Evolutionary conservation across 2,888 invertebrate genomes (phyloP), one percentile per base, ranked within the genome.

Genomic region (Drosophila leonis): DNA sequence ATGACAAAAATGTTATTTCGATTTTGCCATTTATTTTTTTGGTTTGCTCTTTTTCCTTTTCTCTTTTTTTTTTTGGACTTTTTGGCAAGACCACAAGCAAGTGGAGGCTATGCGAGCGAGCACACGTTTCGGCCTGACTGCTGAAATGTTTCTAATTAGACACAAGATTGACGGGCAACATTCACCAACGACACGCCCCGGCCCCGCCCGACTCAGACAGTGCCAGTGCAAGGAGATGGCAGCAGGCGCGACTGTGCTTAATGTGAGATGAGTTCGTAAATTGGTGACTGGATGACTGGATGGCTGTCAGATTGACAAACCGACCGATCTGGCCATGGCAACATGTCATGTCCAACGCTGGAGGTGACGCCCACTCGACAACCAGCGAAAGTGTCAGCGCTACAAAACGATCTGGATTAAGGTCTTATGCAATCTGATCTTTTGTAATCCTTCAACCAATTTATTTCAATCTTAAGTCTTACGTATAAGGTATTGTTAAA

Each of bases 121-220:
- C 61, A 65, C 60, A 72, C 64, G 62, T 67, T 75, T 41, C 63
- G 55, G 67, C 39, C 60, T 46, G 55, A 55, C 52, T 68, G 60
- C 57, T 65, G 67, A 80, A 70, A 80, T 82, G 61, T 79, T 79
- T 83, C 76, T 81, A 83, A 81, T 82, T 81, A 81, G 83, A 83
- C 83, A 80, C 44, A 55, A 78, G 83, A 82, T 79, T 82, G 83
- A 81, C 74, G 65, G 73, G 56, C 65, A 70, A 70, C 80, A 73
- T 72, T 75, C 69, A 68, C 59, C 62, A 46, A 62, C 41, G 54
- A 20, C 52, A 46, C 49, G 27, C 61, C 9, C 37, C 56, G 6
- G n/a, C 6, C 12, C 13, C 24, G 13, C 15, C 20, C 24, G 10
- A n/a, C 31, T 29, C 55, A 37, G 52, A 2, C 35, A 6, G 13